Conservation (phyloP, 2,888 invertebrate genomes). For the Eustalomyia histrio region DNA sequence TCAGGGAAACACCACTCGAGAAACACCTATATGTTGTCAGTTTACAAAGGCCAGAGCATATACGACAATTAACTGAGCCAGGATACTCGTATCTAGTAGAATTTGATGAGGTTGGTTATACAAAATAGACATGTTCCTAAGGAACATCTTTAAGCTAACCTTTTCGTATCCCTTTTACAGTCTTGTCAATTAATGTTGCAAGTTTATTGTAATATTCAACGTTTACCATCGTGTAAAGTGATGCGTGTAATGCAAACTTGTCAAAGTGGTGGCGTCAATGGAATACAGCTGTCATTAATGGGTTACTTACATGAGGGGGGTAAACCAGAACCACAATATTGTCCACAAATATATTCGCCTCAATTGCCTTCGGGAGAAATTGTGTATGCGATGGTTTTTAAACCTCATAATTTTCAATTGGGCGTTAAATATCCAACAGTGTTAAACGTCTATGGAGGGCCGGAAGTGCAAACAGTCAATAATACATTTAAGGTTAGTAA, state of each 20-base stretch:
- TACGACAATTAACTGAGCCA: constrained; percentile 88
- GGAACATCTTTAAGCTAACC: neutral
- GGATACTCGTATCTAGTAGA: constrained; percentile 93
- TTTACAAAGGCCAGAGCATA: constrained; percentile 85
- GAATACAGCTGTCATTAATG: constrained; percentile 84
- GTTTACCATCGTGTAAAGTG: constrained; percentile 89
- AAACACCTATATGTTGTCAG: constrained; percentile 94
- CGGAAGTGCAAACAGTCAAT: constrained; percentile 97
- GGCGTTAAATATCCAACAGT: constrained; percentile 91
- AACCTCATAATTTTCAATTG: constrained; percentile 85
- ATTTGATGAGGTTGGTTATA: constrained; percentile 85
- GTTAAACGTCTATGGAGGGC: constrained; percentile 98
- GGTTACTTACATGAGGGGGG: constrained; percentile 87
- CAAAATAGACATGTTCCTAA: too few relatives aligned
- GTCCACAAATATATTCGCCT: constrained; percentile 87
- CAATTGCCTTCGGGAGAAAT: constrained; percentile 85
- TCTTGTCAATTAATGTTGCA: constrained; percentile 90
- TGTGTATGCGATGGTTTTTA: constrained; percentile 93
- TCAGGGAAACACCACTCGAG: constrained; percentile 94
- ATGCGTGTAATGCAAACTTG: constrained; percentile 84
- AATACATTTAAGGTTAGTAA: constrained; percentile 91
- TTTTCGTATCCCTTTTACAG: constrained; percentile 79
- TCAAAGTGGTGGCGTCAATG: constrained; percentile 84
- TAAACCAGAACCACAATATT: constrained; percentile 82
- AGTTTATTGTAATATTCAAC: constrained; percentile 90